Evolutionary conservation across 2,797 vertebrate genomes (phyloP), one percentile per base, ranked within the genome.

Genomic region (Lophius americanus): DNA sequence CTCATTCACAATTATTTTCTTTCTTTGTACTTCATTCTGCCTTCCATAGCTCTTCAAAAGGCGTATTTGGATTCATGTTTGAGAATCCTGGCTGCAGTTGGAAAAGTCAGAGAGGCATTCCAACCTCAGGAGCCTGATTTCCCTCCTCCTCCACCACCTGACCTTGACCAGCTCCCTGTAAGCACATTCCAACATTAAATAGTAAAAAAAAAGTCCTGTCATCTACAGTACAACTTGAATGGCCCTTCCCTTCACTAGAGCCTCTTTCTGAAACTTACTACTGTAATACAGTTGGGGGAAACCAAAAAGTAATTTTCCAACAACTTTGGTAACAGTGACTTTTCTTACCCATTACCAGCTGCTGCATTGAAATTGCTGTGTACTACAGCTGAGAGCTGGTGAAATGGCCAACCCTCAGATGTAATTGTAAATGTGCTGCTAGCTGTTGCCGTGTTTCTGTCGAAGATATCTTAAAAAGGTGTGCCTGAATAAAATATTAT

Each of bases 61-160:
- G 94, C 95, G 77, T 99, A 98, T 88, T 91, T 99, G 90, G 98
- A 98, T 87, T 98, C 97, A 0, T 96, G 96, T 78, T 95, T 97
- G 79, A 95, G 93, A 93, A 99, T 99, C 85, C 85, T 99, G 80
- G 95, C 93, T 87, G 96, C 97, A 50, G 98, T 99, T 33, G 98
- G 96, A 76, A 98, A 97, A 91, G 97, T 99, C 55, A 94, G 97
- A 91, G 98, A 98, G 92, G 96, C 96, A 59, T 99, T 99, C 90
- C 96, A 98, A 69, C 97, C 97, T 81, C 96, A 96, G 85, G 98
- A 99, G 66, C 96, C 93, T 1, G 97, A 99, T 78, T 99, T 99
- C 73, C 98, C 98, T 0, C 97, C 97, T 79, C 98, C 97, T 79
- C 98, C 98, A 76, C 97, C 98, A 46, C 98, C 97, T 75, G 97